Percentiles rank a stretch among this genome's conserved stretches.
Conservation (phyloP, 2,888 invertebrate genomes). For the Erpobdella octoculata region DNA sequence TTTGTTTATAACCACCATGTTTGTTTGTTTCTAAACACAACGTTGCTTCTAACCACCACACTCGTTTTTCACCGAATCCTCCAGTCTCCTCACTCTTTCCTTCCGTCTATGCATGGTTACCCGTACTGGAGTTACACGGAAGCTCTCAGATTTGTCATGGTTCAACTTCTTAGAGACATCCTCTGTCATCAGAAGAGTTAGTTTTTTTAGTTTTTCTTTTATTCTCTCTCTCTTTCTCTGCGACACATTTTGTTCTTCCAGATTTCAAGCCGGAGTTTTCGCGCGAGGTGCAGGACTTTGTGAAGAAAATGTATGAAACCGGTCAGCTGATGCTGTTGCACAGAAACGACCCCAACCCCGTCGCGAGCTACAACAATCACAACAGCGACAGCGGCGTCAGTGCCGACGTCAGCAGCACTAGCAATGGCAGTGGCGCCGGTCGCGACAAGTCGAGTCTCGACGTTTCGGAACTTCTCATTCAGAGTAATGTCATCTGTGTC, state of each 20-base stretch:
- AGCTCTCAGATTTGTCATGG: constrained; percentile 82
- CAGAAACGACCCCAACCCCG: background rate
- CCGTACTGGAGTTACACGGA: constrained; percentile 92
- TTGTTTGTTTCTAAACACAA: background rate
- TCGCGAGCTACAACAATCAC: too few relatives aligned
- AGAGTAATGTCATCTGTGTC: constrained; percentile 93
- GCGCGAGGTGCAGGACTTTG: constrained; percentile 82
- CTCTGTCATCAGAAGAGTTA: constrained; percentile 72
- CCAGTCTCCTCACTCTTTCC: background rate
- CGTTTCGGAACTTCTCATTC: constrained; percentile 66
- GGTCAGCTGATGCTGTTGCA: constrained; percentile 78
- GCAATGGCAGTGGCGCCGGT: background rate
- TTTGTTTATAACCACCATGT: background rate
- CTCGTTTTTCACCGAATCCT: background rate
- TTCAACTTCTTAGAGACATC: constrained; percentile 78
- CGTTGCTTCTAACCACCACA: background rate
- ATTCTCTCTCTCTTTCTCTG: too few relatives aligned
- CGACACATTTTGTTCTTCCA: constrained; percentile 36
- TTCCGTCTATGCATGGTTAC: constrained; percentile 3
- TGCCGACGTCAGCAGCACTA: background rate
- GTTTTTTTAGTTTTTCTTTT: background rate
- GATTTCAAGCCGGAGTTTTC: constrained; percentile 78
- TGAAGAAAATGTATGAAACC: constrained; percentile 76
- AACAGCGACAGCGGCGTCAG: background rate
- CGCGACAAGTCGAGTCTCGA: constrained; percentile 38